Evolutionary conservation across 2,888 invertebrate genomes (phyloP).

Genomic region (Diachrysia chrysitis): DNA sequence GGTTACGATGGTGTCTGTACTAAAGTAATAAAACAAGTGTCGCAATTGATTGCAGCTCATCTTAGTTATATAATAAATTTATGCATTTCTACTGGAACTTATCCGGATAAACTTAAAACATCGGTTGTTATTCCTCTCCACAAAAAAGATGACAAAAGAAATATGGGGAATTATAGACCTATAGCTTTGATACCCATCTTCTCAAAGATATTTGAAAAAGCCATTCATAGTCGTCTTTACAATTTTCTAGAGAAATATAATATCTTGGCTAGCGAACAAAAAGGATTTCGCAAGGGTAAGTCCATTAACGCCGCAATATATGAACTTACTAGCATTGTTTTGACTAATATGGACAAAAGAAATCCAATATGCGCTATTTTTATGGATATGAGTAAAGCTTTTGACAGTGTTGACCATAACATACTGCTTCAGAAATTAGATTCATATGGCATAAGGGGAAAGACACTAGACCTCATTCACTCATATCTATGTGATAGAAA

Average conservation of each 20-base stretch:
- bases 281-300: slow-evolving; percentile 11
- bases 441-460: not conserved
- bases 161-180: slow-evolving; percentile 3
- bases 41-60: not conserved
- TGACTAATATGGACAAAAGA: slow-evolving; percentile 3
- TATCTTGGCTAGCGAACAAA: slow-evolving; percentile 10
- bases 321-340: slow-evolving; percentile 3
- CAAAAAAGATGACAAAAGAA: not conserved
- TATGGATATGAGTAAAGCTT: slow-evolving; percentile 13
- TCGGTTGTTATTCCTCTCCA: not conserved
- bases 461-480: slow-evolving; percentile 4
- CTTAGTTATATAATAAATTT: slow-evolving; percentile 1
- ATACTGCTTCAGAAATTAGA: slow-evolving; percentile 10
- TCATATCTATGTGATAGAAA: slow-evolving; percentile 4
- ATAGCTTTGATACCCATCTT: slow-evolving; percentile 1
- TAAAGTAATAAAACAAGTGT: slow-evolving; percentile 1
- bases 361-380: slow-evolving; percentile 8
- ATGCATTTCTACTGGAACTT: slow-evolving; percentile 7
- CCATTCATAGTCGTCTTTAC: not conserved
- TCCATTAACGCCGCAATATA: slow-evolving; percentile 8
- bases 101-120: slow-evolving; percentile 7
- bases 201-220: not conserved
- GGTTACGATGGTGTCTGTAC: slow-evolving; percentile 2
- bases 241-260: slow-evolving; percentile 6
- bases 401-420: slow-evolving; percentile 9